Base-by-base conservation (phyloP, 2,113 vertebrate species). In the Pluvianellus socialis region DNA sequence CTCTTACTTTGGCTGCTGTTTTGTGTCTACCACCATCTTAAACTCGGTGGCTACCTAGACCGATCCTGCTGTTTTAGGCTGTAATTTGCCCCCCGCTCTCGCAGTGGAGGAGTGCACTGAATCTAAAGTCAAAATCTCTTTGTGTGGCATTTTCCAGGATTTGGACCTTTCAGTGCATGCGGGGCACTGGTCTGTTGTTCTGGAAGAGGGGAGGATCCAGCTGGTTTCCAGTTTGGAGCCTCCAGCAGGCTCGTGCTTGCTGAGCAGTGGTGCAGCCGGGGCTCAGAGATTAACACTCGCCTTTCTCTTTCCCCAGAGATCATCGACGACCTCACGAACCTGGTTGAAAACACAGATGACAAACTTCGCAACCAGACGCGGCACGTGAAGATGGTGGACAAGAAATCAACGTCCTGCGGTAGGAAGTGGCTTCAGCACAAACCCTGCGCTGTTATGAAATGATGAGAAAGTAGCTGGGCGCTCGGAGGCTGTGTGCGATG, bases 391-490 rank as follows among this genome's bases (percentile, higher is more conserved):
- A 67, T 99, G 92, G 98, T 99, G 96, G 99, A 99, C 80, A 99
- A 96, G 53, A 99, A 99, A 96, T 99, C 99, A 2, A 94, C 99
- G 0, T 99, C 99, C 32, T 99, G 99, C 6, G 99, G 99, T 99
- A 98, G 98, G 99, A 65, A 42, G 77, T 1, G 7, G 32, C 72
- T 21, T 3, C 18, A 61, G 30, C 79, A 30, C 26, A 2, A 16
- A 56, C 12, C 83, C 55, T 53, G 27, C 20, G 24, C 20, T n/a
- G 47, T 40, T 50, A 7, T 21, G 55, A 38, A 62, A 7, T 15
- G 14, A 12, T 16, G 62, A 28, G 30, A 19, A 55, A 70, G 16
- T 10, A 32, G 53, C 32, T 17, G 7, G 47, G 63, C 10, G 2
- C 82, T 35, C 15, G 8, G 33, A 59, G 52, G 42, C 65, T 61